Percentiles rank a stretch among this genome's conserved stretches.
These are phyloP conservation scores for Copidosoma aretas DNA, from an alignment of 2,888 invertebrate species.

Conservation along the genomic window DNA sequence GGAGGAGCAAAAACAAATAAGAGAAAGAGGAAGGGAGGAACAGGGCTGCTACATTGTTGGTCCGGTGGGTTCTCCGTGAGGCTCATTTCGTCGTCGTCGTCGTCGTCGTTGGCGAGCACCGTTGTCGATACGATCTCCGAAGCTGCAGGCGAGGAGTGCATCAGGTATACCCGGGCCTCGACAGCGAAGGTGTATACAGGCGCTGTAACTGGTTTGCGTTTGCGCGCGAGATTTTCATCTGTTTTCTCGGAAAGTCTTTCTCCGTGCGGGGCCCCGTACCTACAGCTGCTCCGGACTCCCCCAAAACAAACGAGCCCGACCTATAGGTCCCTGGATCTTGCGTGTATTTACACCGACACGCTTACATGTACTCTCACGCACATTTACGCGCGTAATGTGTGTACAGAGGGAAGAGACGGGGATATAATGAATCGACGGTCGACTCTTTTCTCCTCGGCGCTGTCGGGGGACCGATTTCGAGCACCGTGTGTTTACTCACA, in stretches of 20 bases:
- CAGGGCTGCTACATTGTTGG: constrained; percentile 13
- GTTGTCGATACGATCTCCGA: constrained; percentile 52
- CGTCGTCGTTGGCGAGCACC: constrained; percentile 28
- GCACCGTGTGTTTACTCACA: no score
- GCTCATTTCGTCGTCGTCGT: constrained; percentile 40
- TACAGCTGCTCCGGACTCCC: no score
- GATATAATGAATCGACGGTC: no score
- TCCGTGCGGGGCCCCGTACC: constrained; percentile 32
- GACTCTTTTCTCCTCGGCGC: no score
- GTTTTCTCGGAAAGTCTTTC: constrained; percentile 56
- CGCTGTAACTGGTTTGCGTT: constrained; percentile 55
- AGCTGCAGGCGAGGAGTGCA: neutral
- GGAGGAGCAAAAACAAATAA: neutral
- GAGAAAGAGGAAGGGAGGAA: neutral
- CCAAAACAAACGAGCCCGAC: constrained; percentile 49
- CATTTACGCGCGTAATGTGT: no score
- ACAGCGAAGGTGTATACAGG: no score
- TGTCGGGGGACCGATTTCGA: no score
- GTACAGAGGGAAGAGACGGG: no score
- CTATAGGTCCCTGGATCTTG: neutral
- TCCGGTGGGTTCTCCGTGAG: constrained; percentile 42
- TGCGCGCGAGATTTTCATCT: constrained; percentile 58
- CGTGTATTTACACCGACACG: neutral
- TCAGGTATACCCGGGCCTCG: no score
- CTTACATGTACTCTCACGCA: no score